phyloP scores from a whole-genome alignment of 2,888 invertebrate genomes.

The Pyrgus malvae region DNA sequence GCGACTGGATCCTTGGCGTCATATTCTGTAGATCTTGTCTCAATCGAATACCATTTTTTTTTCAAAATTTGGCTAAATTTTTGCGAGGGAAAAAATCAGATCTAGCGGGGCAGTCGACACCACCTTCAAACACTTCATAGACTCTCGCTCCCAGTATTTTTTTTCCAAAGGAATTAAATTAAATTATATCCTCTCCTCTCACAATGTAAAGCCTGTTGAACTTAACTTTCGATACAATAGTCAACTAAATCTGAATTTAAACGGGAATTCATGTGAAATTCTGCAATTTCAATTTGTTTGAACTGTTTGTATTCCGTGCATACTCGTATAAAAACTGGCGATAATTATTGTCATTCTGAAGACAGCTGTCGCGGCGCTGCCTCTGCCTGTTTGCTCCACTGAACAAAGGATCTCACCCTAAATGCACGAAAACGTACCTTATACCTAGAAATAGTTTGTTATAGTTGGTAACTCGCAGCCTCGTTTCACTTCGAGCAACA shows the following conservation, averaged over 20 bases:
- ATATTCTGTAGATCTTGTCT: no score
- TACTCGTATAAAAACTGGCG: constrained; percentile 3
- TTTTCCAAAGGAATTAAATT: background rate
- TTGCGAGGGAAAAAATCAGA: no score
- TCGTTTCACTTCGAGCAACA: no score
- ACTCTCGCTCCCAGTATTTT: no score
- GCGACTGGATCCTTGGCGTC: no score
- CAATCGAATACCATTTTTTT: no score
- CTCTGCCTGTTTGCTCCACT: constrained; percentile 7
- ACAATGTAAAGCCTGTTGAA: constrained; percentile 5
- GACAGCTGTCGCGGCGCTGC: constrained; percentile 2
- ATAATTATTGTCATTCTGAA: constrained; percentile 13
- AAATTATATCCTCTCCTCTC: constrained; percentile 10
- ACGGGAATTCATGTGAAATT: constrained; percentile 18
- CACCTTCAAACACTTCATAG: no score
- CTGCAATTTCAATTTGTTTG: constrained; percentile 21
- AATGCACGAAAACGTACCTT: background rate
- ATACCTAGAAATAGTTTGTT: no score
- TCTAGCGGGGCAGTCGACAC: no score
- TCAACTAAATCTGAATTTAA: constrained; percentile 13
- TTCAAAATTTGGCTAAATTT: no score
- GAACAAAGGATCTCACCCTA: constrained; percentile 4
- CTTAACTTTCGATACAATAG: constrained; percentile 15
- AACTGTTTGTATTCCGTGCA: constrained; percentile 13
- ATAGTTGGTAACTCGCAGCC: no score